Conservation (phyloP, 2,797 vertebrate genomes). For the Psittacula derbiana region DNA sequence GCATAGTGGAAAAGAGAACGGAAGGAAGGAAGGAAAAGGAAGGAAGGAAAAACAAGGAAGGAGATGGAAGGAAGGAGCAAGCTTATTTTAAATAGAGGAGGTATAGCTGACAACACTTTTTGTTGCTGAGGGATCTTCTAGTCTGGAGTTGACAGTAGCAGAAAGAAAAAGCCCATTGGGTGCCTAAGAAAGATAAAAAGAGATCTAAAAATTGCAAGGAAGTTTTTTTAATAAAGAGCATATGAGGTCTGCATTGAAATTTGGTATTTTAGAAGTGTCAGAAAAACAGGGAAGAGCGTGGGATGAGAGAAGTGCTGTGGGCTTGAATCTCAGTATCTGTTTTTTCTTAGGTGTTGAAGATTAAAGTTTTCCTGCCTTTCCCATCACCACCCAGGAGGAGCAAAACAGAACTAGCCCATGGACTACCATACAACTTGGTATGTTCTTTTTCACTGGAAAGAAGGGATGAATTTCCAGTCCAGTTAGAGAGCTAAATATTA, state of each 20-base stretch:
- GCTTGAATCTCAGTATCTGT: slow-evolving; percentile 21
- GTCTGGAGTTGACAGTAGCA: background rate
- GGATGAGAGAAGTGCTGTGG: slow-evolving; percentile 46
- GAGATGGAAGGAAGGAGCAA: background rate
- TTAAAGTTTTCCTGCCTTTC: background rate
- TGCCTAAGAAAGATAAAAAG: background rate
- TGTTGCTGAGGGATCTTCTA: background rate
- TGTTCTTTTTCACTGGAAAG: background rate
- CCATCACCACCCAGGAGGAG: background rate
- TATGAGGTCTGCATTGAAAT: slow-evolving; percentile 7
- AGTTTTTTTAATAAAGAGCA: background rate
- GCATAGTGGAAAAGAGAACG: background rate
- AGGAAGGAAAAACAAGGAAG: background rate
- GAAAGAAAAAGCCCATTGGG: background rate
- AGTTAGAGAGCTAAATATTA: background rate
- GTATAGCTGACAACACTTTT: background rate
- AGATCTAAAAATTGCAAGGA: background rate
- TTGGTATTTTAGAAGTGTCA: background rate
- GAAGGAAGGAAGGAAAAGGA: background rate
- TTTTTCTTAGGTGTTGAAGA: slow-evolving; percentile 29
- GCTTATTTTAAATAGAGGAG: background rate
- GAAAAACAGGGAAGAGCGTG: slow-evolving; percentile 21
- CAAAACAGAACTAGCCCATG: background rate
- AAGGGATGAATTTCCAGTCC: background rate
- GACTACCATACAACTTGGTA: background rate